Percentiles rank a stretch among this genome's conserved stretches.
phyloP scores from a whole-genome alignment of 1,140 invertebrate species.

The Drosophila setifemur region DNA sequence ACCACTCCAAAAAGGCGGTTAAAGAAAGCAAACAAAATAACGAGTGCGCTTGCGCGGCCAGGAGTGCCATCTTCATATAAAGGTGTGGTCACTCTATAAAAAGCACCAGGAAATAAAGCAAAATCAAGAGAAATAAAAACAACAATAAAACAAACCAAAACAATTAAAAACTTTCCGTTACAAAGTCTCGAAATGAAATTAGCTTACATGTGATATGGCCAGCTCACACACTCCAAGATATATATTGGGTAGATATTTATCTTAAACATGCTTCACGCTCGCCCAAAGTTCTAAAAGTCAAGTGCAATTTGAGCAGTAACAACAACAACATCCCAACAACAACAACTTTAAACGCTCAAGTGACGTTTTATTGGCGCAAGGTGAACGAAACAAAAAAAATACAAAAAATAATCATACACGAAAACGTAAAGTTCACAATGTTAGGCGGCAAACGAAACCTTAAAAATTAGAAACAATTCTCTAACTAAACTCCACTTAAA shows the following conservation, averaged over 20 bases:
- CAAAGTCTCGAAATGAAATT: not conserved
- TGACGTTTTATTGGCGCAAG: slow-evolving; percentile 78
- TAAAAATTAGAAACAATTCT: slow-evolving; percentile 5
- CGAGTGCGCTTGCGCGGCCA: slow-evolving; percentile 14
- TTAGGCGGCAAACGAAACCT: slow-evolving; percentile 11
- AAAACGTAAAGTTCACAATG: slow-evolving; percentile 24
- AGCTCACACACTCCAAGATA: slow-evolving; percentile 14
- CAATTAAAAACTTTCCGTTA: too few relatives aligned
- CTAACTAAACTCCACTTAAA: not conserved
- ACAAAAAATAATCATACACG: slow-evolving; percentile 5
- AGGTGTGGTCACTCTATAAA: slow-evolving; percentile 7
- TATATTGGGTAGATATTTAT: slow-evolving; percentile 29
- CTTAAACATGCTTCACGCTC: slow-evolving; percentile 61
- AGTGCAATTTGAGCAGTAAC: slow-evolving; percentile 56
- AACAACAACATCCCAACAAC: slow-evolving; percentile 39
- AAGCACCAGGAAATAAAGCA: not conserved
- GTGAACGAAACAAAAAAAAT: slow-evolving; percentile 35
- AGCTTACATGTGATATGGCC: slow-evolving; percentile 16
- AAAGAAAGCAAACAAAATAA: slow-evolving; percentile 13
- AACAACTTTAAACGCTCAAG: slow-evolving; percentile 57
- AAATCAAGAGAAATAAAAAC: not conserved
- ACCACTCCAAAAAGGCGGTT: not conserved
- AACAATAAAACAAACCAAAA: not conserved
- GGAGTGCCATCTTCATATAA: slow-evolving; percentile 7
- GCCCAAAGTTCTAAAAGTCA: slow-evolving; percentile 72